These are phyloP conservation scores for Hipposideros armiger DNA, from an alignment of 2,113 vertebrate species.

Conservation along the genomic window DNA sequence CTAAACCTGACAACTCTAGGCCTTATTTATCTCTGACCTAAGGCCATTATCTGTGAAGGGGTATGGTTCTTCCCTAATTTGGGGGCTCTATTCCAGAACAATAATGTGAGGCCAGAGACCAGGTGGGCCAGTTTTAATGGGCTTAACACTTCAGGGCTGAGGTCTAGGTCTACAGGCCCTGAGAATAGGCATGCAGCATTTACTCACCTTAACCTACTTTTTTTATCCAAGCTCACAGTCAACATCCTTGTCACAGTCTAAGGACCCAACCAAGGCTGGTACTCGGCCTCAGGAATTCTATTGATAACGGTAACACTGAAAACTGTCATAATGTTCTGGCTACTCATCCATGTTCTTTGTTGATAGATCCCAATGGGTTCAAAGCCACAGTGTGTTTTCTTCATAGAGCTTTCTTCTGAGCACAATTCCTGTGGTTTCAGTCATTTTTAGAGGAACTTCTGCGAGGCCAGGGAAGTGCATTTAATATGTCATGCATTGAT, in stretches of 20 bases:
- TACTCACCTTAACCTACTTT: not conserved
- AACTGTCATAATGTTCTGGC: not conserved
- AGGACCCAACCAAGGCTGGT: not conserved
- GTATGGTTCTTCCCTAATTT: not conserved
- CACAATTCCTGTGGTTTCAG: not conserved
- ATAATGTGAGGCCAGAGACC: not conserved
- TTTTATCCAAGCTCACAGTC: not conserved
- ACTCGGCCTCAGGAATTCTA: not conserved
- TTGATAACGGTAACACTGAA: not conserved
- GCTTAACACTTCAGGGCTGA: not conserved
- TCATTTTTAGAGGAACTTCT: constrained; percentile 25
- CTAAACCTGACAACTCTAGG: not conserved
- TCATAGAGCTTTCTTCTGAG: constrained; percentile 7
- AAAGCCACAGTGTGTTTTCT: not conserved
- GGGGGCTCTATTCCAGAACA: not conserved
- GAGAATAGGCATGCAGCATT: not conserved
- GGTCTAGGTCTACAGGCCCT: not conserved
- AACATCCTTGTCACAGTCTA: not conserved
- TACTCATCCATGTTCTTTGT: constrained; percentile 15
- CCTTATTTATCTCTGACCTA: not conserved
- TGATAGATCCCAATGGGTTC: not conserved
- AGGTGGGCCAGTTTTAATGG: not conserved
- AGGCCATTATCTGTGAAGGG: not conserved
- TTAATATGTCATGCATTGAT: not conserved
- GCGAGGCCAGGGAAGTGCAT: not conserved